Evolutionary conservation across 2,888 invertebrate species (phyloP).

Genomic region (Sthenelais limicola): DNA sequence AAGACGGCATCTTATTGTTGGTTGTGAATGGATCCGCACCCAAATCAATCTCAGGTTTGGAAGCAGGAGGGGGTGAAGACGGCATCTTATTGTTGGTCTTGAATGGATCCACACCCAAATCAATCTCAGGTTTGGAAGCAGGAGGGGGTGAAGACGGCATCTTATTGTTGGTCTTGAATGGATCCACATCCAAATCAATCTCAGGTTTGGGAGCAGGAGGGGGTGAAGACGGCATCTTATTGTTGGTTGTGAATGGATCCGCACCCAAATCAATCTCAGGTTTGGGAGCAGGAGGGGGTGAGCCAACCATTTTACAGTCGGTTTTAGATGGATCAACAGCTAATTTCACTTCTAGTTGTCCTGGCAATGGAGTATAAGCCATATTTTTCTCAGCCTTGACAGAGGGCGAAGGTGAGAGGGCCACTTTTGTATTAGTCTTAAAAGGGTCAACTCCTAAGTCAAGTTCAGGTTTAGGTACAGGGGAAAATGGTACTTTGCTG

Average conservation of each 20-base stretch:
- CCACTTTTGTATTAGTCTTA: neutral
- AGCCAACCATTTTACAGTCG: neutral
- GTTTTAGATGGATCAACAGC: conserved; percentile 35
- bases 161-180: conserved; percentile 45
- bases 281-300: conserved; percentile 8
- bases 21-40: conserved; percentile 45
- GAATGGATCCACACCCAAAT: neutral
- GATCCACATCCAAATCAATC: conserved; percentile 48
- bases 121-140: neutral
- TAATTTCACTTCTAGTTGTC: neutral
- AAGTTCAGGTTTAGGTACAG: too few relatives aligned
- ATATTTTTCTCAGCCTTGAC: neutral
- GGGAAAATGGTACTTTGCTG: too few relatives aligned
- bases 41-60: conserved; percentile 37
- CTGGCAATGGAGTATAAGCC: neutral
- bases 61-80: neutral
- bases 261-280: neutral
- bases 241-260: neutral
- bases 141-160: conserved; percentile 47
- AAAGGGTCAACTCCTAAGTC: too few relatives aligned
- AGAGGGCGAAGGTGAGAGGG: neutral
- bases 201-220: neutral
- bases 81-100: neutral
- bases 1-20: conserved; percentile 47
- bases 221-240: neutral